phyloP scores from a whole-genome alignment of 2,888 invertebrate species.

The Gari tellinella region DNA sequence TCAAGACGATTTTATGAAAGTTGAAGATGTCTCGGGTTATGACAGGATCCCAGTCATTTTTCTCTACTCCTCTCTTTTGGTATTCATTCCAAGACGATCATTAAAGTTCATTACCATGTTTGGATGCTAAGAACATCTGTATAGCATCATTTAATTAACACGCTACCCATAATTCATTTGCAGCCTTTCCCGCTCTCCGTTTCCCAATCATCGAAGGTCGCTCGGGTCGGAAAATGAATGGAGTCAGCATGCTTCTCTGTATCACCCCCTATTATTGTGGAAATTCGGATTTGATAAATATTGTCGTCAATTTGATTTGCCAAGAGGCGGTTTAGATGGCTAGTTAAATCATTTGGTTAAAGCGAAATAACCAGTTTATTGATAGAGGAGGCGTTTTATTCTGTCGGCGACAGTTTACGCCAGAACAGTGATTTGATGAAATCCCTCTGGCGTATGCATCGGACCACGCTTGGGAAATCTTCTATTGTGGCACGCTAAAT shows the following conservation, averaged over 20 bases:
- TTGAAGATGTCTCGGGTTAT: constrained; percentile 49
- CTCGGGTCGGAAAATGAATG: constrained; percentile 53
- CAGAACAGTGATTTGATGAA: constrained; percentile 19
- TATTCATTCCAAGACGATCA: constrained; percentile 41
- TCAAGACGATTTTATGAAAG: constrained; percentile 11
- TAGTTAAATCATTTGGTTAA: constrained; percentile 66
- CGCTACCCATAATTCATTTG: constrained; percentile 54
- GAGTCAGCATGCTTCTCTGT: constrained; percentile 43
- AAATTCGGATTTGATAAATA: constrained; percentile 68
- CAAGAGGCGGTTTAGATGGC: constrained; percentile 59
- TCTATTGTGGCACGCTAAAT: constrained; percentile 51
- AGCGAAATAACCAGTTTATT: constrained; percentile 63
- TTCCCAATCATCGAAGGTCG: constrained; percentile 56
- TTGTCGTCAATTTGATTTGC: constrained; percentile 63
- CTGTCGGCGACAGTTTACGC: constrained; percentile 9
- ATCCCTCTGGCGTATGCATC: constrained; percentile 39
- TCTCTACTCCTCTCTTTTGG: constrained; percentile 24
- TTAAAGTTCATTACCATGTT: constrained; percentile 58
- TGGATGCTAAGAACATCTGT: constrained; percentile 55
- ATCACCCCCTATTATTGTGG: constrained; percentile 38
- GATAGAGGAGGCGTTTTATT: constrained; percentile 32
- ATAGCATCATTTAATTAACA: constrained; percentile 61
- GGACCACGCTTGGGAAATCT: constrained; percentile 58
- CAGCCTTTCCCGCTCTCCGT: constrained; percentile 25
- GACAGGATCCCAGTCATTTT: constrained; percentile 45